phyloP scores from a whole-genome alignment of 2,888 invertebrate species.

The Folsomia candida region DNA sequence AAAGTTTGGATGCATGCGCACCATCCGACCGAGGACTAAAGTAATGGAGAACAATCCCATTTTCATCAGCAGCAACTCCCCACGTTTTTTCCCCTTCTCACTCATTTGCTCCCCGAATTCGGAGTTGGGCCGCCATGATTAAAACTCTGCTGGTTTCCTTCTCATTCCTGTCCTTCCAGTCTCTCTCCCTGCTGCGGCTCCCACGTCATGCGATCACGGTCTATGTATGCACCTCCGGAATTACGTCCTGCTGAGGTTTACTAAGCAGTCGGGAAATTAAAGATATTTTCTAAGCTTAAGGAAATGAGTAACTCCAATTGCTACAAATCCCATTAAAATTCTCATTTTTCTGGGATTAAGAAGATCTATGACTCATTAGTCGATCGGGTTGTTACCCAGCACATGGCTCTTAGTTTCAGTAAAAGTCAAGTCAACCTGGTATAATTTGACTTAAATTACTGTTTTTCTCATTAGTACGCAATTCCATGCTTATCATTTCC shows the following conservation, averaged over 20 bases:
- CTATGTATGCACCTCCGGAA: too few species aligned
- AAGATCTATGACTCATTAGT: constrained; percentile 22
- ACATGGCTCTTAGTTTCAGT: too few species aligned
- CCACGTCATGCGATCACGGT: too few species aligned
- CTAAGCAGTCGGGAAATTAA: background rate
- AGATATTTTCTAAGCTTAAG: background rate
- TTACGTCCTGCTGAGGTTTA: too few species aligned
- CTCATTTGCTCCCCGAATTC: constrained; percentile 43
- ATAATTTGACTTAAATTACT: constrained; percentile 13
- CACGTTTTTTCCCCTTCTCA: constrained; percentile 46
- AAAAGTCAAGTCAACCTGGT: background rate
- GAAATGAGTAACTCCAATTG: too few species aligned
- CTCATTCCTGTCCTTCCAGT: constrained; percentile 7
- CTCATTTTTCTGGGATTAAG: constrained; percentile 45
- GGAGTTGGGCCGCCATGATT: constrained; percentile 47
- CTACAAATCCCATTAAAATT: constrained; percentile 46
- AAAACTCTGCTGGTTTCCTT: constrained; percentile 29
- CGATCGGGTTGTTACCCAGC: too few species aligned
- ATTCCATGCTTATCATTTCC: constrained; percentile 14
- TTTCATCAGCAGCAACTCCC: constrained; percentile 44
- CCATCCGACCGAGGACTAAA: constrained; percentile 18
- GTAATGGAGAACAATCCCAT: constrained; percentile 42
- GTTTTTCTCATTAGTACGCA: constrained; percentile 1
- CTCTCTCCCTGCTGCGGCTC: too few species aligned
- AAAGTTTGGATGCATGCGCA: constrained; percentile 34